These are phyloP conservation scores for Plebejus melissa DNA, from an alignment of 2,888 invertebrate genomes.

Conservation along the genomic window DNA sequence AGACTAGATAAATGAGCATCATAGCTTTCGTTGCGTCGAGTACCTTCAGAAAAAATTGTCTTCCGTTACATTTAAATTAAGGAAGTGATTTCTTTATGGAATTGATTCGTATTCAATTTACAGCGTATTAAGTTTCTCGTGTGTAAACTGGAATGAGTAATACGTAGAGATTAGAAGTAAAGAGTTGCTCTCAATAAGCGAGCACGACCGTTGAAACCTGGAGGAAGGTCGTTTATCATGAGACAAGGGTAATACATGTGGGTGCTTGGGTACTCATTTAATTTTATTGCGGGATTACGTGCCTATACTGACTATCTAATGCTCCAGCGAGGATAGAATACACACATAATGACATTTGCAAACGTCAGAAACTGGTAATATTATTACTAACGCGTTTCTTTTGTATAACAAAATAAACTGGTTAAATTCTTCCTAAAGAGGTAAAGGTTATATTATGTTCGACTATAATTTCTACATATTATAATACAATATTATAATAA, in stretches of 20 bases:
- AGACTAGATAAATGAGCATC: neutral
- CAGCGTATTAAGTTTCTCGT: conserved; percentile 32
- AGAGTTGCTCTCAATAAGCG: conserved; percentile 36
- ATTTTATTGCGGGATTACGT: conserved; percentile 31
- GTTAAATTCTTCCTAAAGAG: neutral
- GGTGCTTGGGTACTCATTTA: conserved; percentile 28
- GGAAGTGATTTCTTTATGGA: conserved; percentile 18
- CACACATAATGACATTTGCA: conserved; percentile 1
- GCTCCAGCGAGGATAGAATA: conserved; percentile 7
- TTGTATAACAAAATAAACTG: neutral
- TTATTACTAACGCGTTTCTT: neutral
- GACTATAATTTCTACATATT: no score
- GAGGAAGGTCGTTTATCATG: conserved; percentile 54
- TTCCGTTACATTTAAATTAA: neutral
- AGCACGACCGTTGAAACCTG: conserved; percentile 37
- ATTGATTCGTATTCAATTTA: conserved; percentile 24
- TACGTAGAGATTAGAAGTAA: conserved; percentile 33
- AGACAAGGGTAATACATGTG: conserved; percentile 48
- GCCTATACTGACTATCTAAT: conserved; percentile 12
- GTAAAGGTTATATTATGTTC: neutral
- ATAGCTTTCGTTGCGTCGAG: neutral
- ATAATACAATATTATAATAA: no score
- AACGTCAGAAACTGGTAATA: neutral
- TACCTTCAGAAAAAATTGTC: neutral
- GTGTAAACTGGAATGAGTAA: conserved; percentile 34